Conservation (phyloP, 2,797 vertebrate species). For the Myotis findleyi region DNA sequence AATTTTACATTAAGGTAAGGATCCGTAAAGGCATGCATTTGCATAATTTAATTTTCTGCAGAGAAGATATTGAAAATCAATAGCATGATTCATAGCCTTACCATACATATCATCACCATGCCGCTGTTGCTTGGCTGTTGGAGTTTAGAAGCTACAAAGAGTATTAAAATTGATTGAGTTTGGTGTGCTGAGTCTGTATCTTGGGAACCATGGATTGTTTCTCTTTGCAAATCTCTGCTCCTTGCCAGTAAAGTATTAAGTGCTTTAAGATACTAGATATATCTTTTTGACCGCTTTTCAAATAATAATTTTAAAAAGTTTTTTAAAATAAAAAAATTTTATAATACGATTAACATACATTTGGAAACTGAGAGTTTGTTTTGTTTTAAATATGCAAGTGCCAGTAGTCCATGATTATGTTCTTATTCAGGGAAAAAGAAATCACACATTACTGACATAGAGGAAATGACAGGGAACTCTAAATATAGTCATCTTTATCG, state of each 20-base stretch:
- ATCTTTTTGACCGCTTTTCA: slow-evolving; percentile 26
- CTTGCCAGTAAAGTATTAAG: slow-evolving; percentile 54
- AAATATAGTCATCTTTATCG: slow-evolving; percentile 24
- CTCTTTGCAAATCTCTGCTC: slow-evolving; percentile 60
- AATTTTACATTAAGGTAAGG: slow-evolving; percentile 85
- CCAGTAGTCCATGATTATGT: neutral
- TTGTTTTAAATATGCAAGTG: neutral
- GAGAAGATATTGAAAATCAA: slow-evolving; percentile 93
- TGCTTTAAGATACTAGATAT: slow-evolving; percentile 37
- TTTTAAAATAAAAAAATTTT: neutral
- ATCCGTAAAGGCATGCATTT: slow-evolving; percentile 88
- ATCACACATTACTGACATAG: neutral
- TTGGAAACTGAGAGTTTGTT: neutral
- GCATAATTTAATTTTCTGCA: slow-evolving; percentile 96
- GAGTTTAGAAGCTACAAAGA: slow-evolving; percentile 66
- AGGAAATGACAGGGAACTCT: neutral
- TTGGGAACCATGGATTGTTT: slow-evolving; percentile 72
- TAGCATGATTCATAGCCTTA: slow-evolving; percentile 93
- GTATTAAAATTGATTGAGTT: slow-evolving; percentile 81
- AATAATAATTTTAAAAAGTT: slow-evolving; percentile 37
- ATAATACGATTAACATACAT: neutral
- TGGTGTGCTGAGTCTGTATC: slow-evolving; percentile 73
- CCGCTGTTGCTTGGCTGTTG: slow-evolving; percentile 84
- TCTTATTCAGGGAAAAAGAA: neutral
- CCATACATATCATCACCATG: slow-evolving; percentile 86